These are phyloP conservation scores for Lysandra coridon DNA, from an alignment of 2,888 invertebrate genomes.

Conservation along the genomic window DNA sequence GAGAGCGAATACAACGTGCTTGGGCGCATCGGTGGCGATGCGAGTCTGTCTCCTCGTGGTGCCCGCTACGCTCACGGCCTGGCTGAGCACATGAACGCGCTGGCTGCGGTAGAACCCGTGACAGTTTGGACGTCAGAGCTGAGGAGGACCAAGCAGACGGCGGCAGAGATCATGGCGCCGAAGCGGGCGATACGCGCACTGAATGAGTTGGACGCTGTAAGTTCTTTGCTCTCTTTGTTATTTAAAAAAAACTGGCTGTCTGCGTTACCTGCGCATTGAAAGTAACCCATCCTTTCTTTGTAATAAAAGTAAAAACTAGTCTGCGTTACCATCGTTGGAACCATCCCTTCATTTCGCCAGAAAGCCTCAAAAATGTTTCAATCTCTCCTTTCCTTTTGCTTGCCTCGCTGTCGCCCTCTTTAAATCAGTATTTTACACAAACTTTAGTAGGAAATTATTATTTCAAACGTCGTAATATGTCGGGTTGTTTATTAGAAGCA, in stretches of 20 bases:
- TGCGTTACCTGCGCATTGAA: neutral
- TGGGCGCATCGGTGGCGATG: constrained; percentile 95
- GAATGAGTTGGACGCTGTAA: constrained; percentile 95
- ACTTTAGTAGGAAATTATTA: too few relatives aligned
- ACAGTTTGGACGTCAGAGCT: constrained; percentile 95
- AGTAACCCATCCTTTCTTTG: neutral
- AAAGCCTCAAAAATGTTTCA: too few relatives aligned
- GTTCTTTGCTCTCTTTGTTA: constrained; percentile 48
- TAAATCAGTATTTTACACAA: too few relatives aligned
- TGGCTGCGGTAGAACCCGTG: constrained; percentile 84
- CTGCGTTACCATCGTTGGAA: too few relatives aligned
- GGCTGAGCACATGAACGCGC: constrained; percentile 83
- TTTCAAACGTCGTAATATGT: too few relatives aligned
- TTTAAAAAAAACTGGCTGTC: too few relatives aligned
- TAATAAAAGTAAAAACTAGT: too few relatives aligned
- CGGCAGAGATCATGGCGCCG: constrained; percentile 87
- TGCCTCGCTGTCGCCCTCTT: too few relatives aligned
- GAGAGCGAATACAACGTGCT: constrained; percentile 95
- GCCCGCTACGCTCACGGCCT: constrained; percentile 87
- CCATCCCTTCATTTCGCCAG: too few relatives aligned
- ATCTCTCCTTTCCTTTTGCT: too few relatives aligned
- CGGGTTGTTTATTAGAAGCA: too few relatives aligned
- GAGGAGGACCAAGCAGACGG: constrained; percentile 93
- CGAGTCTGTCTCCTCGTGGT: constrained; percentile 90
- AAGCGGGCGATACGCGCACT: constrained; percentile 92